Evolutionary conservation across 1,140 invertebrate genomes (phyloP).

Genomic region (Sesamia nonagrioides): DNA sequence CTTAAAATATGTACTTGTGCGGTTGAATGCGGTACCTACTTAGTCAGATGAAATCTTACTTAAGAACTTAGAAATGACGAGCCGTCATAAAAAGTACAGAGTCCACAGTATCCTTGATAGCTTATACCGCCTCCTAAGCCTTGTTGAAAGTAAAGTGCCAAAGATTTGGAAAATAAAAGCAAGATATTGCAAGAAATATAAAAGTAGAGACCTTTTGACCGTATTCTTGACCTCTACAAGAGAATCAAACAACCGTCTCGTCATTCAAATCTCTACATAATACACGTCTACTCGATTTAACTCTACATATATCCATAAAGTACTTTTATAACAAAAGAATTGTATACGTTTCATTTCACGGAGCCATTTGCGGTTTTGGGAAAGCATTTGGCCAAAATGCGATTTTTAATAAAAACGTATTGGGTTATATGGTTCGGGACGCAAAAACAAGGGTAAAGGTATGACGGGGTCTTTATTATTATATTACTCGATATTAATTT

Average conservation of each 20-base stretch:
- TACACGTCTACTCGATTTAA: not conserved
- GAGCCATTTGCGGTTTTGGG: conserved; percentile 24
- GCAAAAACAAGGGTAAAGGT: conserved; percentile 22
- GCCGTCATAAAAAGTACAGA: not conserved
- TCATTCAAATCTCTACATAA: conserved; percentile 21
- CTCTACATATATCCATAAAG: conserved; percentile 8
- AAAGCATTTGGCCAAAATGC: conserved; percentile 38
- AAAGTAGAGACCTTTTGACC: not conserved
- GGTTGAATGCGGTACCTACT: not conserved
- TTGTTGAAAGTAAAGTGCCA: not conserved
- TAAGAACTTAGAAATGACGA: no score
- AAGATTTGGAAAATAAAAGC: not conserved
- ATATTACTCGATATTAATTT: conserved; percentile 7
- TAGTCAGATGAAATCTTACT: no score
- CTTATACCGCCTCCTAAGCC: not conserved
- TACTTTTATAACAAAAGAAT: conserved; percentile 39
- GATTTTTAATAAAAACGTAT: conserved; percentile 47
- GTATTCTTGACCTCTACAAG: conserved; percentile 8
- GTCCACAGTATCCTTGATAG: not conserved
- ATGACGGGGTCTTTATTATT: conserved; percentile 6
- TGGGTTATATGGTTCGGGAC: not conserved
- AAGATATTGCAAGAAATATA: not conserved
- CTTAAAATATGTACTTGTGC: no score
- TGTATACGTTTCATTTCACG: conserved; percentile 32
- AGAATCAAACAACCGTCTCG: not conserved